Percentiles rank a stretch among this genome's conserved stretches.
These are phyloP conservation scores for Phasia obesa DNA, from an alignment of 2,888 invertebrate genomes.

Conservation along the genomic window DNA sequence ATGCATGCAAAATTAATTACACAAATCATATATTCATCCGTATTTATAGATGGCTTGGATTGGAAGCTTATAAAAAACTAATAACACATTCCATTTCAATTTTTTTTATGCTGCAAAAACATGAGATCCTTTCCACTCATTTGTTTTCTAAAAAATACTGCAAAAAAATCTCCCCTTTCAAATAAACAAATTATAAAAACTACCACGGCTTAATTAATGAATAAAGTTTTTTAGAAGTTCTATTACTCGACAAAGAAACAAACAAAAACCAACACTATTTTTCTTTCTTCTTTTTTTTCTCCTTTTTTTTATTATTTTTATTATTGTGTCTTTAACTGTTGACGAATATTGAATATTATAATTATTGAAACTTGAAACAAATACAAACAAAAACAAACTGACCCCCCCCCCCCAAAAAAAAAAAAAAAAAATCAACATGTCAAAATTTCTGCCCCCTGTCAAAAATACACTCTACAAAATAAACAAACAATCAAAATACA, in stretches of 20 bases:
- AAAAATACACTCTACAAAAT: conserved; percentile 54
- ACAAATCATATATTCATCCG: background rate
- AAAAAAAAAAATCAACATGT: conserved; percentile 30
- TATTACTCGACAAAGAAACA: conserved; percentile 66
- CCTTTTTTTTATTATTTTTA: conserved; percentile 66
- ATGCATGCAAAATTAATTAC: conserved; percentile 24
- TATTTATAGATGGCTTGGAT: conserved; percentile 11
- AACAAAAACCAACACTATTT: conserved; percentile 70
- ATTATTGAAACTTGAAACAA: conserved; percentile 50
- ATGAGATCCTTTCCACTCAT: conserved; percentile 21
- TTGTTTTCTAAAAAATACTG: conserved; percentile 51
- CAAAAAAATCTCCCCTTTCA: conserved; percentile 34
- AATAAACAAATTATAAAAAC: conserved; percentile 50
- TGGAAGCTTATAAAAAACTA: conserved; percentile 25
- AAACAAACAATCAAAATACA: conserved; percentile 55
- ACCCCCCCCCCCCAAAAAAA: conserved; percentile 13
- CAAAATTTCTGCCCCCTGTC: conserved; percentile 3
- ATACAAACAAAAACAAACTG: conserved; percentile 45
- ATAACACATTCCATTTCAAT: background rate
- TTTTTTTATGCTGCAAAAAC: conserved; percentile 4
- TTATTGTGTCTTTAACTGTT: conserved; percentile 66
- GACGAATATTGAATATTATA: conserved; percentile 66
- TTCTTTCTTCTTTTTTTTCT: conserved; percentile 70
- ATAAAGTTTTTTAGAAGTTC: conserved; percentile 60
- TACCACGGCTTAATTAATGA: conserved; percentile 54